Evolutionary conservation across 2,888 invertebrate genomes (phyloP).

Genomic region (Cantharis nigra): DNA sequence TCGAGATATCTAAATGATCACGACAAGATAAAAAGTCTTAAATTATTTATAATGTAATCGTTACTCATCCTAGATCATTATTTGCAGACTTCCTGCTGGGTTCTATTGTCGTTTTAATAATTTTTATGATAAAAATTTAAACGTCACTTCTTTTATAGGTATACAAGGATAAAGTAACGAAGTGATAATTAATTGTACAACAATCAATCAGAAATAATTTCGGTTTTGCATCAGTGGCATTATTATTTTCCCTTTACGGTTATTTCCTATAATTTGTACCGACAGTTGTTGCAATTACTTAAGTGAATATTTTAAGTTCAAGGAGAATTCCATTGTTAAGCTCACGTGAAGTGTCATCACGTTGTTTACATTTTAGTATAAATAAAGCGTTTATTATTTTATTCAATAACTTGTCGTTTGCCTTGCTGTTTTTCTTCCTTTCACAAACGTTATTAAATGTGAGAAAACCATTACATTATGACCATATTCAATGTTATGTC

Average conservation of each 20-base stretch:
- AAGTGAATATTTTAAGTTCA: constrained; percentile 8
- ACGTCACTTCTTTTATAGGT: not conserved
- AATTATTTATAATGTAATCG: not conserved
- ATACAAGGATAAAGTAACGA: not conserved
- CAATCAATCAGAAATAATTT: not conserved
- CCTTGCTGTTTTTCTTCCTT: constrained; percentile 8
- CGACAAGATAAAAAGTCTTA: not conserved
- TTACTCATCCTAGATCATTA: not conserved
- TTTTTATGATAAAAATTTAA: not conserved
- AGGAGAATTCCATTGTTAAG: constrained; percentile 7
- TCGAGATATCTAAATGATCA: not conserved
- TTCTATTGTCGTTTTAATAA: not conserved
- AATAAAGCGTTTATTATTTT: constrained; percentile 1
- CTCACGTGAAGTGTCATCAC: constrained; percentile 15
- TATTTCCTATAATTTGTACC: not conserved
- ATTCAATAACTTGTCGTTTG: not conserved
- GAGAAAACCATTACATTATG: not conserved
- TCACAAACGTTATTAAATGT: not conserved
- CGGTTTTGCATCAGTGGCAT: not conserved
- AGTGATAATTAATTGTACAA: not conserved
- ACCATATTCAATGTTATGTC: not conserved
- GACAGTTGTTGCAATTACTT: not conserved
- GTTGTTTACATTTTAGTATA: constrained; percentile 6
- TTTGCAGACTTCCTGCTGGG: not conserved
- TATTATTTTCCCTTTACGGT: not conserved